Conservation (phyloP, 2,797 vertebrate species). For the Buphagus erythrorhynchus region DNA sequence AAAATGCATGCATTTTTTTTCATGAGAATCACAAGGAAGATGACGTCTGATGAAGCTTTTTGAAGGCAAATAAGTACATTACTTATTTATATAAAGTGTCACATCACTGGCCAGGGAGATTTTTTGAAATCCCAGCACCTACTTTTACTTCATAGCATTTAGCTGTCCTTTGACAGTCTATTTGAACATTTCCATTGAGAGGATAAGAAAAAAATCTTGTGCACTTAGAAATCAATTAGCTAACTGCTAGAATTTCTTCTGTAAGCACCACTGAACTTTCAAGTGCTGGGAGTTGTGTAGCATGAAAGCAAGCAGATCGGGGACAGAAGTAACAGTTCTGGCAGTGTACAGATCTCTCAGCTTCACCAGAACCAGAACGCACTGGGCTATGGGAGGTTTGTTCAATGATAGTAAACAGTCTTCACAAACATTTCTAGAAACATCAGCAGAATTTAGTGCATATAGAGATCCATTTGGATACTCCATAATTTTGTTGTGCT, state of each 20-base stretch:
- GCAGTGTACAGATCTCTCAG: background rate
- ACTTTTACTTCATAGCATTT: background rate
- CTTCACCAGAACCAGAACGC: background rate
- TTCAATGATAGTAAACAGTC: background rate
- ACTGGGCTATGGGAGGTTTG: background rate
- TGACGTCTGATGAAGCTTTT: background rate
- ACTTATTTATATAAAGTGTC: background rate
- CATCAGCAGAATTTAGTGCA: background rate
- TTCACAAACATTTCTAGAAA: background rate
- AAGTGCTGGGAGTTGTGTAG: background rate
- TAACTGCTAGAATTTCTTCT: background rate
- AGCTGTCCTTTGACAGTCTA: background rate
- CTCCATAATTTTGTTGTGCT: background rate
- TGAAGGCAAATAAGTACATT: background rate
- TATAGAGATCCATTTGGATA: background rate
- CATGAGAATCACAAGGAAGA: background rate
- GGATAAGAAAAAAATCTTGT: background rate
- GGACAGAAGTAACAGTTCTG: background rate
- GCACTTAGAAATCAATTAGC: background rate
- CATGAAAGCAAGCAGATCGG: background rate
- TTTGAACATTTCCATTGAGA: background rate
- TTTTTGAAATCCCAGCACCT: background rate
- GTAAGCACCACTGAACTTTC: background rate
- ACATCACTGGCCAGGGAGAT: background rate
- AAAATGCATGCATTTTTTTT: background rate